Conservation (phyloP, 1,140 invertebrate genomes). For the Drosophila neocordata region DNA sequence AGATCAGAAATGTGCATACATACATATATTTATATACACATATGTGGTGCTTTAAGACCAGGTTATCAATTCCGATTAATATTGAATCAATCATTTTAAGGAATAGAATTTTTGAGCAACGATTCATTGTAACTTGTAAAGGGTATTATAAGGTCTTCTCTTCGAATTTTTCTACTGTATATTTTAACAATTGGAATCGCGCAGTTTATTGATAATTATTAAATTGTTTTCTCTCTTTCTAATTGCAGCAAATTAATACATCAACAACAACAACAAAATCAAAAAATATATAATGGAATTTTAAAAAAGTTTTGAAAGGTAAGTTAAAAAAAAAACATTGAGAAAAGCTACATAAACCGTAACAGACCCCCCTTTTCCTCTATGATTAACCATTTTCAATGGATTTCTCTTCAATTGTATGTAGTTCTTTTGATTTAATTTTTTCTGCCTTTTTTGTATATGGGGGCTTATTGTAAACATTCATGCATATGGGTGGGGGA, state of each 20-base stretch:
- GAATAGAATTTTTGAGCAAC: neutral
- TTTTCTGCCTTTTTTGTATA: neutral
- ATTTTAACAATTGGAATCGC: neutral
- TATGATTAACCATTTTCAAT: neutral
- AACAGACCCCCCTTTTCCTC: neutral
- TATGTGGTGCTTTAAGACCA: too few species aligned
- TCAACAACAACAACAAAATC: conserved; percentile 2
- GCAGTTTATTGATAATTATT: conserved; percentile 6
- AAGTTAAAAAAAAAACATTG: conserved; percentile 21
- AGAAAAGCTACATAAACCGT: neutral
- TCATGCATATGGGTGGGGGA: neutral
- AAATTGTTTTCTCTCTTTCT: conserved; percentile 37
- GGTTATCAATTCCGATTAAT: too few species aligned
- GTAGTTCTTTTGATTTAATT: conserved; percentile 1
- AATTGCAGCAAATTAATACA: conserved; percentile 57
- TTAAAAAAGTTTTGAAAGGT: conserved; percentile 70
- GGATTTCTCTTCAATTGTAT: conserved; percentile 7
- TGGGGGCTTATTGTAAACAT: conserved; percentile 13
- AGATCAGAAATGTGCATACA: too few species aligned
- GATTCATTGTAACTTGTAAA: neutral
- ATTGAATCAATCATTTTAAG: too few species aligned
- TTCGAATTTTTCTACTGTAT: neutral
- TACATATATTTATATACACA: too few species aligned
- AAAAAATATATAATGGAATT: conserved; percentile 75
- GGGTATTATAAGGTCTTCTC: conserved; percentile 10